phyloP scores from a whole-genome alignment of 2,888 invertebrate species.

The Eristalis intricaria region DNA sequence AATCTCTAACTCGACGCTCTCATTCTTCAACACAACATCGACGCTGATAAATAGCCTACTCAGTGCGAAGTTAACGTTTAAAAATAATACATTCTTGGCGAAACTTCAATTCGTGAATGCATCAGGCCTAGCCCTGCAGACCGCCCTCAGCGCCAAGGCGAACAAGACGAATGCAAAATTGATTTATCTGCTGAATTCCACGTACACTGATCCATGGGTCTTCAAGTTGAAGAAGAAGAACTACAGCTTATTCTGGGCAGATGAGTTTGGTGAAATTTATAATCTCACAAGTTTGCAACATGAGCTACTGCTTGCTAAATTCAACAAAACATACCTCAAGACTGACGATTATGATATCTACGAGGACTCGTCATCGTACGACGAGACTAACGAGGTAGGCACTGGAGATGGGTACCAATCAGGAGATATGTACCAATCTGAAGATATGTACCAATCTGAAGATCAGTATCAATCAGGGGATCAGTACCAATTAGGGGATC shows the following conservation, averaged over 20 bases:
- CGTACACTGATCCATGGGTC: neutral
- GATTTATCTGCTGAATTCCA: neutral
- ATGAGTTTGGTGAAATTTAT: neutral
- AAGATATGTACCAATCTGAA: too few relatives aligned
- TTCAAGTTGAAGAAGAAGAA: conserved; percentile 18
- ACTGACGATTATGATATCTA: neutral
- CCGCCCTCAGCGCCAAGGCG: conserved; percentile 1
- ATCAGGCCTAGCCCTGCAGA: neutral
- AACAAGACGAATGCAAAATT: conserved; percentile 8
- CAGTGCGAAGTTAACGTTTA: conserved; percentile 2
- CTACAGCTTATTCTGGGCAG: neutral
- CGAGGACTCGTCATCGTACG: neutral
- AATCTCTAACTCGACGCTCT: conserved; percentile 7
- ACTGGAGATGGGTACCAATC: neutral
- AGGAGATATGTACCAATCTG: neutral
- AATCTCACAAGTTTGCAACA: neutral
- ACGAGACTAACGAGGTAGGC: neutral
- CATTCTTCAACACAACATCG: conserved; percentile 8
- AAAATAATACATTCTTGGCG: conserved; percentile 2
- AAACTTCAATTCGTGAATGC: conserved; percentile 25
- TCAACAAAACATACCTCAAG: conserved; percentile 12
- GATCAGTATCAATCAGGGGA: neutral
- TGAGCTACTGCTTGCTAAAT: neutral
- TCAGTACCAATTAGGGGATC: too few relatives aligned
- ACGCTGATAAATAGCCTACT: neutral